Base-by-base conservation (phyloP, 1,140 invertebrate species). In the Leptonema lineaticorne region DNA sequence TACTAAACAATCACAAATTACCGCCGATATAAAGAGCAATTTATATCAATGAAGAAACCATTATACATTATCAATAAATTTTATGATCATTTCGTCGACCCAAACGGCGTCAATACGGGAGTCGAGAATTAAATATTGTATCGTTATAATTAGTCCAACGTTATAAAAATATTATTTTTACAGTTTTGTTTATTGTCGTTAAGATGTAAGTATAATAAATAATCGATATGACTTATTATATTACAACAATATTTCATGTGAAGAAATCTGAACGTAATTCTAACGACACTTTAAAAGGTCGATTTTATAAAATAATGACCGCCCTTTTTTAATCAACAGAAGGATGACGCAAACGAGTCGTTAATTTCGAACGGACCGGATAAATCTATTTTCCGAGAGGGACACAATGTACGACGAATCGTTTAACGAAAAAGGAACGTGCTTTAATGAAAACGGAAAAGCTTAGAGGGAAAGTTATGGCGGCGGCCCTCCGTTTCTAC, bases 401-500 rank as follows among this genome's bases (percentile, higher is more conserved):
- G 50, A 26, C 14, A 41, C 16, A 53, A 53, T n/a, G 24, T 53
- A 27, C 24, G n/a, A 53, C 24, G 48, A 11, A 3, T 53, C 48
- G 24, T 11, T 53, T 29, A 58, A 9, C 27, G n/a, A 27, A 45
- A 62, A 45, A 45, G 59, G 37, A 24, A 50, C 62, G 46, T 64
- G 62, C 62, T 14, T 46, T 46, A 11, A 50, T 24, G 62, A 41
- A 50, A 50, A 26, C 26, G 26, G 62, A 64, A 50, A 64, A 50
- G 62, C 62, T 64, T 53, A 64, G 28, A 64, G 45, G 62, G 62
- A 64, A 46, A 64, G 62, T 64, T 50, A 64, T 50, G 26, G 41
- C 33, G 26, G 8, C n/a, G 20, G 26, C 62, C 62, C 62, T 64
- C 45, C 46, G 18, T 50, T 29, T 37, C 27, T 27, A 33, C 30